A percentile compares a stretch with the other conserved stretches of the same genome.
These are phyloP conservation scores for Callaeas wilsoni DNA, from an alignment of 2,113 vertebrate genomes.

Conservation along the genomic window DNA sequence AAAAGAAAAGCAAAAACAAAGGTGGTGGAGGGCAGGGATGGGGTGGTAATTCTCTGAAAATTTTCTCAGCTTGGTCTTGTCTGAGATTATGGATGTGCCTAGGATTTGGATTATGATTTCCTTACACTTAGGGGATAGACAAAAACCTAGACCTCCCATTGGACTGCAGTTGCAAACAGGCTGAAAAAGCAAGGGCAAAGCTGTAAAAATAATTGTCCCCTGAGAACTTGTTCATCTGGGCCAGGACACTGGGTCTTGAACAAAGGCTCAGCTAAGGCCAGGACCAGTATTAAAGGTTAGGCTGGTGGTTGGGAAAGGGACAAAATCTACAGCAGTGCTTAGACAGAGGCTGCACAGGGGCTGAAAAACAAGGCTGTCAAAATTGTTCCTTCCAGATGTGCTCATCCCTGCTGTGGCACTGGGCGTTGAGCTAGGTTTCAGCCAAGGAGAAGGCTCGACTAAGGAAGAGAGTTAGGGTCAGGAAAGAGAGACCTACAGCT, in stretches of 20 bases:
- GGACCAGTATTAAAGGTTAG: background rate
- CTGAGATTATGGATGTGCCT: background rate
- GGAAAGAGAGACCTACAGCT: background rate
- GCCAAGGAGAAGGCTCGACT: background rate
- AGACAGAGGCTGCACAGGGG: background rate
- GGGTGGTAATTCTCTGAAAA: background rate
- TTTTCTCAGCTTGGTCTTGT: background rate
- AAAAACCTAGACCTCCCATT: background rate
- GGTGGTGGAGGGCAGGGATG: no score
- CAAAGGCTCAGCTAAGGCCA: background rate
- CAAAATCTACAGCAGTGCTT: background rate
- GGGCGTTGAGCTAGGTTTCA: background rate
- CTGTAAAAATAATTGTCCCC: background rate
- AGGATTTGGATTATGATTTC: background rate
- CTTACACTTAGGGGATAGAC: background rate
- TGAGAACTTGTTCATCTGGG: background rate
- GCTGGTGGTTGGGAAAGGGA: background rate
- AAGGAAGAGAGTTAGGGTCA: background rate
- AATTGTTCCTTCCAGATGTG: background rate
- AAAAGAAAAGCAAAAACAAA: background rate
- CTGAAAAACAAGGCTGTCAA: background rate
- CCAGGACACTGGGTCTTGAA: background rate
- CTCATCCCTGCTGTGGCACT: background rate
- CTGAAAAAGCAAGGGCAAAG: background rate
- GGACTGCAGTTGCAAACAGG: background rate